Conservation (phyloP, 2,888 invertebrate species). For the Dolichomitus sp. region DNA sequence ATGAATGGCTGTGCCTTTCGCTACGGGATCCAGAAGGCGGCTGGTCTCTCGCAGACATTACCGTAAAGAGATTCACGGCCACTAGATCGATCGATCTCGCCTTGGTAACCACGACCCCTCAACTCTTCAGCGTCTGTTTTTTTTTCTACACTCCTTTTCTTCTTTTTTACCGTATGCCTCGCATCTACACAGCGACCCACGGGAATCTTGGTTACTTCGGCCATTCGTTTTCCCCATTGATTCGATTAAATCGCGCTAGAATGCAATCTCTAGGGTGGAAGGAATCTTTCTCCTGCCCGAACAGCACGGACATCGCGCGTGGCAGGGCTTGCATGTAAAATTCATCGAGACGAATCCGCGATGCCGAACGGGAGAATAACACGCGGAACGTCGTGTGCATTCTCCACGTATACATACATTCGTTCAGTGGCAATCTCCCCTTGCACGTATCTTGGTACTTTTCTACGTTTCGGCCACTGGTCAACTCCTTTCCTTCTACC, state of each 20-base stretch:
- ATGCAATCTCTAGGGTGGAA: constrained; percentile 46
- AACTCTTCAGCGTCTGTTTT: constrained; percentile 16
- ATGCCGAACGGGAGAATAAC: constrained; percentile 65
- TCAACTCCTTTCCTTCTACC: constrained; percentile 75
- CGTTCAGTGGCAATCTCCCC: constrained; percentile 26
- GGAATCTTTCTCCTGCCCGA: background rate
- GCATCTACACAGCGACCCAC: constrained; percentile 15
- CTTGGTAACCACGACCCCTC: constrained; percentile 39
- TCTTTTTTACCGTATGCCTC: constrained; percentile 23
- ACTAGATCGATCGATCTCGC: constrained; percentile 55
- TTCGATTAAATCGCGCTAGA: constrained; percentile 59
- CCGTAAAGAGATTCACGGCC: constrained; percentile 49
- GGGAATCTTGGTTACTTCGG: constrained; percentile 44
- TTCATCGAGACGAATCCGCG: constrained; percentile 76
- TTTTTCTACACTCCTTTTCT: constrained; percentile 2
- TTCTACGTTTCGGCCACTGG: constrained; percentile 62
- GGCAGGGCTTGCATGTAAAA: constrained; percentile 72
- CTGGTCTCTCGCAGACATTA: constrained; percentile 23
- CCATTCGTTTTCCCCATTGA: constrained; percentile 56
- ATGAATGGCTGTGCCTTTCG: constrained; percentile 74
- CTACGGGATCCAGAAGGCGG: constrained; percentile 4
- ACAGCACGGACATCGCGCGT: background rate
- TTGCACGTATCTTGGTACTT: constrained; percentile 48
- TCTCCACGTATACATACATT: constrained; percentile 49
- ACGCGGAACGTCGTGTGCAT: constrained; percentile 74